These are phyloP conservation scores for Temnothorax unifasciatus DNA, from an alignment of 2,888 invertebrate species.

Conservation along the genomic window DNA sequence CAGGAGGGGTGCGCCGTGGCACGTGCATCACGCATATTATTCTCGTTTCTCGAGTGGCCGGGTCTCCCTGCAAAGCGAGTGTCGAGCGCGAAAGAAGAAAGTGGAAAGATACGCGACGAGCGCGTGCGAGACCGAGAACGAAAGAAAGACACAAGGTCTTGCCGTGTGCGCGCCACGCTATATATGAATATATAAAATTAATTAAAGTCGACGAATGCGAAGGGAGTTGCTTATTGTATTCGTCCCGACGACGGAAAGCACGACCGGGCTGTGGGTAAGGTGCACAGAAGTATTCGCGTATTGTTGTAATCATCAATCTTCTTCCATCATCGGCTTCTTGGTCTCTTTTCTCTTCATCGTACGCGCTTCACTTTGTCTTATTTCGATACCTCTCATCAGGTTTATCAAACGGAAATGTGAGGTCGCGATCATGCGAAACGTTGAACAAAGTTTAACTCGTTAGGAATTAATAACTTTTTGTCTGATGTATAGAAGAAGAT, in stretches of 20 bases:
- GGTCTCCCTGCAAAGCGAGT: slow-evolving; percentile 49
- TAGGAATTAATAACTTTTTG: slow-evolving; percentile 76
- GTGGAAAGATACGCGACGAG: slow-evolving; percentile 17
- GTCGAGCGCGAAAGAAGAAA: slow-evolving; percentile 23
- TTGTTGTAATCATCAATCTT: slow-evolving; percentile 5
- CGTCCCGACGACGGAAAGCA: slow-evolving; percentile 52
- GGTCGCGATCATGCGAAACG: slow-evolving; percentile 62
- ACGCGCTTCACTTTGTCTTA: slow-evolving; percentile 44
- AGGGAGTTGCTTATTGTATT: slow-evolving; percentile 76
- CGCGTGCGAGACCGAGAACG: slow-evolving; percentile 35
- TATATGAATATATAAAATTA: slow-evolving; percentile 81
- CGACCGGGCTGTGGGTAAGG: slow-evolving; percentile 17
- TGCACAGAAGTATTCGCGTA: slow-evolving; percentile 15
- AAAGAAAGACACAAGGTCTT: slow-evolving; percentile 63
- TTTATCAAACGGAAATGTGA: slow-evolving; percentile 54
- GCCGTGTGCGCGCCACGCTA: slow-evolving; percentile 70
- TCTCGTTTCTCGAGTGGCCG: slow-evolving; percentile 78
- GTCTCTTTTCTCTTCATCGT: slow-evolving; percentile 44
- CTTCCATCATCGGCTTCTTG: slow-evolving; percentile 4
- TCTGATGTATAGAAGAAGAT: slow-evolving; percentile 24
- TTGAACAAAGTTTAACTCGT: slow-evolving; percentile 71
- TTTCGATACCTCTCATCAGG: slow-evolving; percentile 33
- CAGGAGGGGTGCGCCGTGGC: slow-evolving; percentile 65
- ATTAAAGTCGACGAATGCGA: slow-evolving; percentile 82
- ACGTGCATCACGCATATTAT: slow-evolving; percentile 82